Evolutionary conservation across 2,797 vertebrate species (phyloP).

Genomic region (Sitta carolinensis): DNA sequence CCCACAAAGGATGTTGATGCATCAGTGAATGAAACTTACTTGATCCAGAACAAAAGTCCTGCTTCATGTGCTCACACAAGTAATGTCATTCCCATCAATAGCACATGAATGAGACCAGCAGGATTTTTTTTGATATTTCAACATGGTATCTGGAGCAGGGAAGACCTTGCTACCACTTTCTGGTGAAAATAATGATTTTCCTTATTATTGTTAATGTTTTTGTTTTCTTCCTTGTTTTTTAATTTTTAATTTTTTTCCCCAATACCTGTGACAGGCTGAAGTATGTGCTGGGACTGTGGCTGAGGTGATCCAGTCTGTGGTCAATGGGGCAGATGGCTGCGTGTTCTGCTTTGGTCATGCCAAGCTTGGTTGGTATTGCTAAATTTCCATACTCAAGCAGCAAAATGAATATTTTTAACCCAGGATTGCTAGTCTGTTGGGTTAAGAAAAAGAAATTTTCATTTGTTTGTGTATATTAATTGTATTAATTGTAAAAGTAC

Average conservation of each 20-base stretch:
- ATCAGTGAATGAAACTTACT: background rate
- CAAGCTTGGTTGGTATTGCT: constrained; percentile 87
- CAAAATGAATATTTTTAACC: background rate
- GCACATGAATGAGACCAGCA: background rate
- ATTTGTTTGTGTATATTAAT: background rate
- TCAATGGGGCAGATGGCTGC: constrained; percentile 94
- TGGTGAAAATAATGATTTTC: background rate
- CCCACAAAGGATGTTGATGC: background rate
- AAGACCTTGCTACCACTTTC: background rate
- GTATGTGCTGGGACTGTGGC: constrained; percentile 90
- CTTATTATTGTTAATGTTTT: background rate
- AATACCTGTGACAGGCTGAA: constrained; percentile 82
- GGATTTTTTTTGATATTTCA: background rate
- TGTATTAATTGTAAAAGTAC: background rate
- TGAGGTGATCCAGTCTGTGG: constrained; percentile 95
- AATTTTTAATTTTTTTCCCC: too few relatives aligned
- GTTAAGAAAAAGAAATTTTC: background rate
- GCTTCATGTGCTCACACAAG: background rate
- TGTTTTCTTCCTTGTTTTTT: fast-evolving
- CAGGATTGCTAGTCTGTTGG: background rate
- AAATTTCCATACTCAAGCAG: background rate
- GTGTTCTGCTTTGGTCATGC: constrained; percentile 92
- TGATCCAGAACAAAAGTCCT: background rate
- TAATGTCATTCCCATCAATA: background rate
- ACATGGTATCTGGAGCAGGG: background rate